Evolutionary conservation across 2,113 vertebrate species (phyloP).

Genomic region (Tragelaphus imberbis): DNA sequence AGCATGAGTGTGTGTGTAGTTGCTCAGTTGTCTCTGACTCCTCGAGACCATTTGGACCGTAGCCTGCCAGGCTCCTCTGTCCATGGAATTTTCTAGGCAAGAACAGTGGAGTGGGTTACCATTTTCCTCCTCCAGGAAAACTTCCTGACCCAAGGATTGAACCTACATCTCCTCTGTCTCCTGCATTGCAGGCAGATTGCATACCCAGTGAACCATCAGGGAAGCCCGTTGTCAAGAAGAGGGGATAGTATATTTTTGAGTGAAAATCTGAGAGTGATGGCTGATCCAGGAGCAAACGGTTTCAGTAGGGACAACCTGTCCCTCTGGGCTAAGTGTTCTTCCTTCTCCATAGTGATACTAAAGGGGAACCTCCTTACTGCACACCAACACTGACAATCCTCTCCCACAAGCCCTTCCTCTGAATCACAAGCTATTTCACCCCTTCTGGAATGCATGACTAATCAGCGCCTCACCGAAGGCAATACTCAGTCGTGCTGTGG

Average conservation of each 20-base stretch:
- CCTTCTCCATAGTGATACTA: background rate
- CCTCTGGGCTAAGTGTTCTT: background rate
- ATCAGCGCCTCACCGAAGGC: constrained; percentile 31
- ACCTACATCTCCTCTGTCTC: background rate
- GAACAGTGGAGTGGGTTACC: background rate
- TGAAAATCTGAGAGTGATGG: background rate
- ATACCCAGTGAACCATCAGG: background rate
- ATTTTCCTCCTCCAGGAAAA: background rate
- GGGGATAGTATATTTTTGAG: background rate
- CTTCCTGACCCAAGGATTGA: background rate
- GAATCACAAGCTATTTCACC: constrained; percentile 11
- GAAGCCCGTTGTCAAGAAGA: background rate
- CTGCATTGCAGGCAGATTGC: background rate
- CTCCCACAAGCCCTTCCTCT: background rate
- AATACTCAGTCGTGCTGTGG: constrained; percentile 61
- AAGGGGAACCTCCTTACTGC: background rate
- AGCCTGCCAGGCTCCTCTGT: background rate
- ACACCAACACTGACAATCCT: too few species aligned
- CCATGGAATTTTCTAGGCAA: background rate
- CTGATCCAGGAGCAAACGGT: background rate
- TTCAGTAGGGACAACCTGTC: background rate
- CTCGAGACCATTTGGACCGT: background rate
- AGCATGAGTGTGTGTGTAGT: background rate
- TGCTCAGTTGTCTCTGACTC: background rate
- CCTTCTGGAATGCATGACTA: background rate